Evolutionary conservation across 2,113 vertebrate genomes (phyloP).

Genomic region (Pseudolaguvia tuberculata): DNA sequence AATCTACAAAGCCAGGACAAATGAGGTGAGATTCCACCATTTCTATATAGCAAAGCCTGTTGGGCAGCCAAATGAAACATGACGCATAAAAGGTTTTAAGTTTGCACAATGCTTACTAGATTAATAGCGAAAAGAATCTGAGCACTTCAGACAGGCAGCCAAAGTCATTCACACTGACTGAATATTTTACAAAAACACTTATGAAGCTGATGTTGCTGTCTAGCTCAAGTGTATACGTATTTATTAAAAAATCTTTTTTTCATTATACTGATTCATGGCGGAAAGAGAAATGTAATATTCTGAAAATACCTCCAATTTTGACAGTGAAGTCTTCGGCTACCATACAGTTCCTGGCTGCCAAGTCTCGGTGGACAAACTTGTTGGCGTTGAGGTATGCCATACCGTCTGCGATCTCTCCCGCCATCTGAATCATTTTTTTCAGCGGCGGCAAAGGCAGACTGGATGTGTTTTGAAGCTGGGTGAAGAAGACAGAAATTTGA

Average conservation of each 20-base stretch:
- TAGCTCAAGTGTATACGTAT: constrained; percentile 13
- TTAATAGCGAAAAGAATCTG: constrained; percentile 5
- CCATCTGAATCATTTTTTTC: constrained; percentile 99
- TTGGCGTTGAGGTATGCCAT: constrained; percentile 98
- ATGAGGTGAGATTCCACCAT: constrained; percentile 37
- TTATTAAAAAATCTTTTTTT: not conserved
- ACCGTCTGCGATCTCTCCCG: constrained; percentile 94
- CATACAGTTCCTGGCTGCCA: constrained; percentile 97
- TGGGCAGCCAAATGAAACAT: constrained; percentile 30
- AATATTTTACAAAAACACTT: constrained; percentile 20
- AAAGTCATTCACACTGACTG: constrained; percentile 8
- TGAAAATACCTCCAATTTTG: constrained; percentile 87
- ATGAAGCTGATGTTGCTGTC: constrained; percentile 17
- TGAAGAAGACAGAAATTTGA: not conserved
- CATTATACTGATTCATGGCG: not conserved
- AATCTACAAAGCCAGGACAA: constrained; percentile 70
- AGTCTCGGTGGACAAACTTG: constrained; percentile 96
- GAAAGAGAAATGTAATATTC: not conserved
- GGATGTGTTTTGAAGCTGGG: constrained; percentile 69
- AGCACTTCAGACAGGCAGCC: not conserved
- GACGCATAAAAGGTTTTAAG: not conserved
- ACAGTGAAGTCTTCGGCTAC: constrained; percentile 95
- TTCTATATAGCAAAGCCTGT: constrained; percentile 31
- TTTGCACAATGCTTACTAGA: constrained; percentile 15
- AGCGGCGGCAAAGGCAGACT: constrained; percentile 81